Percentiles rank a stretch among this genome's conserved stretches.
phyloP scores from a whole-genome alignment of 2,113 vertebrate genomes.

The Chaetodon auriga region DNA sequence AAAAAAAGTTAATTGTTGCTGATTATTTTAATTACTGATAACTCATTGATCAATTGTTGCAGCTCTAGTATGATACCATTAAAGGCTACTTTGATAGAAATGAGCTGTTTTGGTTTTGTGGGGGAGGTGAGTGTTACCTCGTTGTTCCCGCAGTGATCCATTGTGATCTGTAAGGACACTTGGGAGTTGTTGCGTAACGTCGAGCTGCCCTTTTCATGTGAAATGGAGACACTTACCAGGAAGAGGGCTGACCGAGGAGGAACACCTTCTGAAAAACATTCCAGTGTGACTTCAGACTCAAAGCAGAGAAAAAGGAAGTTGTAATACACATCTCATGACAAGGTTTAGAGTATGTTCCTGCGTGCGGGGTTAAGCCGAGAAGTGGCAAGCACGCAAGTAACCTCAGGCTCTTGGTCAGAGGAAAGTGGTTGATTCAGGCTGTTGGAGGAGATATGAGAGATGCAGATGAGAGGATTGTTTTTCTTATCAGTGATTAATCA shows the following conservation, averaged over 20 bases:
- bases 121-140: background rate
- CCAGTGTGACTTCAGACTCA: slow-evolving; percentile 13
- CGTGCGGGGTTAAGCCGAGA: background rate
- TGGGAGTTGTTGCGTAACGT: slow-evolving; percentile 10
- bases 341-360: background rate
- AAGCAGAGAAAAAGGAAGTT: slow-evolving; percentile 26
- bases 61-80: background rate
- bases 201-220: background rate
- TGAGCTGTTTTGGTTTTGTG: background rate
- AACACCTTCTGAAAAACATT: slow-evolving; percentile 31
- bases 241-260: background rate
- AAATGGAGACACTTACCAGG: slow-evolving; percentile 6
- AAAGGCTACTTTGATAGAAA: background rate
- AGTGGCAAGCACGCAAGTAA: background rate
- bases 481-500: background rate
- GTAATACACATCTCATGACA: slow-evolving; percentile 28
- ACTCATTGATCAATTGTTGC: no score
- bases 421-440: background rate
- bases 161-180: slow-evolving; percentile 1
- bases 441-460: background rate
- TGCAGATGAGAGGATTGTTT: background rate
- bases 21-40: no score
- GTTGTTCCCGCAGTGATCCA: background rate
- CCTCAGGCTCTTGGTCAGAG: background rate
- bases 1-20: no score